Base-by-base conservation (phyloP, 1,140 invertebrate species). In the Diachasma alloeum region DNA sequence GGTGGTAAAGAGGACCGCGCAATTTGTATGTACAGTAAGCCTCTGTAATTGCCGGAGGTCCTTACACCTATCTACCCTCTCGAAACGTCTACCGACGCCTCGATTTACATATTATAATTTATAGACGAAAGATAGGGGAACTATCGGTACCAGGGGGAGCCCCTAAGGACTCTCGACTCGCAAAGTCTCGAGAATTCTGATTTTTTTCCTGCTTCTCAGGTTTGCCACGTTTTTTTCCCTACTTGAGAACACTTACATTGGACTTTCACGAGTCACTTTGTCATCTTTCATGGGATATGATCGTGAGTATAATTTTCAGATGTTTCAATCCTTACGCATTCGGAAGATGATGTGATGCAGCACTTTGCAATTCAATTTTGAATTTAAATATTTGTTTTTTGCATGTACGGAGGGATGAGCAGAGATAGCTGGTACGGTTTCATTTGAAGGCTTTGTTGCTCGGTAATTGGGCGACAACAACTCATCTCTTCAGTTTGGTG, bases 91-190 rank as follows among this genome's bases (percentile, higher is more conserved):
- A 22, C 48, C 69, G 67, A 31, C 71, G 48, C 56, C 39, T 42
- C 59, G 67, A 85, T 85, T 85, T 85, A 81, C 84, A 85, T 85
- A 83, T 85, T 84, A 85, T 84, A 85, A 85, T 85, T 85, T 85
- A 85, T 85, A 78, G 79, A 74, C 78, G 79, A 80, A 74, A 82
- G 80, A 81, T 81, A 81, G 44, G 69, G 44, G 24, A 72, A 72
- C 10, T 13, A 46, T 42, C 19, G 69, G 69, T n/a, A 15, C 22
- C 42, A 22, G 19, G 36, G 39, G 36, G 67, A 69, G 36, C 22
- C 59, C 59, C 24, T 26, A 22, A 48, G 24, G 13, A 44, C 70
- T 44, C 37, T 48, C 44, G 39, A 70, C 70, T 44, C 42, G 42
- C 42, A 72, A 72, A 44, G 70, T 44, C 70, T 72, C 70, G 70